Evolutionary conservation across 2,888 invertebrate species (phyloP).

Genomic region (Pemphredon lugubris): DNA sequence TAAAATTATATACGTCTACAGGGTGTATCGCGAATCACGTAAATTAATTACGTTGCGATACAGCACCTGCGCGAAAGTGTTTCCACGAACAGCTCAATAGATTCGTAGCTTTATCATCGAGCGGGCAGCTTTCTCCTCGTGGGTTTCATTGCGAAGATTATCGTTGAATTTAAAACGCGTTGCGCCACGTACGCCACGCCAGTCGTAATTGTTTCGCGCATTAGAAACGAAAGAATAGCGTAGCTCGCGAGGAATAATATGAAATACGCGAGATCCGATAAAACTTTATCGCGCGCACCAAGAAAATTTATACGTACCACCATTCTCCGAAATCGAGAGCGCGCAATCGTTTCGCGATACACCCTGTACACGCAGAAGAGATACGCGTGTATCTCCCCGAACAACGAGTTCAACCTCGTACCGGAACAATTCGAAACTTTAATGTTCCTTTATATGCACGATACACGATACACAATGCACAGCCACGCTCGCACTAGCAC

Average conservation of each 20-base stretch:
- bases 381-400: background rate
- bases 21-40: conserved; percentile 42
- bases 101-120: conserved; percentile 13
- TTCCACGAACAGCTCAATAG: conserved; percentile 24
- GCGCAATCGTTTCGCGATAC: background rate
- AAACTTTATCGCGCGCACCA: too few species aligned
- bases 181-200: too few species aligned
- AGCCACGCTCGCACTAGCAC: too few species aligned
- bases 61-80: conserved; percentile 41
- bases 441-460: background rate
- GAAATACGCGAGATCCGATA: too few species aligned
- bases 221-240: too few species aligned
- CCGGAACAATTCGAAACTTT: too few species aligned
- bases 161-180: too few species aligned
- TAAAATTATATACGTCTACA: conserved; percentile 39
- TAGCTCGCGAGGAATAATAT: too few species aligned
- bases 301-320: too few species aligned
- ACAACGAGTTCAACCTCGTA: background rate
- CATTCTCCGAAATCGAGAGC: background rate
- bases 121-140: background rate
- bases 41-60: conserved; percentile 45
- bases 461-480: too few species aligned
- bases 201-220: too few species aligned
- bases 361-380: background rate
- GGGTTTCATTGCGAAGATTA: too few species aligned